Evolutionary conservation across 2,888 invertebrate genomes (phyloP).

Genomic region (Serripes groenlandicus): DNA sequence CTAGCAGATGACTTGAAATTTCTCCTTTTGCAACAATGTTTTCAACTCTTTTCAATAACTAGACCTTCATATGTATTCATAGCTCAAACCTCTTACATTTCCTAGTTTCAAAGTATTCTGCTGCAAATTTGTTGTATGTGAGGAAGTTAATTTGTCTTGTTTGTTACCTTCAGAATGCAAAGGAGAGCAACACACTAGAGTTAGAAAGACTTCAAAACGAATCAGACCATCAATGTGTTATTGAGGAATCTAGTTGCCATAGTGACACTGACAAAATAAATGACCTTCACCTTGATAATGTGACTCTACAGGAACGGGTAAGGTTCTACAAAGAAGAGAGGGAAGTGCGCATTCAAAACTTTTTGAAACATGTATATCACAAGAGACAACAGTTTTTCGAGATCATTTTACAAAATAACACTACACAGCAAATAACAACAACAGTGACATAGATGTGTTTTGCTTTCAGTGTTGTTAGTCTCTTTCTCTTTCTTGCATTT

Average conservation of each 20-base stretch:
- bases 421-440: neutral
- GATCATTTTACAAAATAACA: constrained; percentile 11
- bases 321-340: constrained; percentile 70
- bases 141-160: too few relatives aligned
- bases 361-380: constrained; percentile 70
- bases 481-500: too few relatives aligned
- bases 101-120: too few relatives aligned
- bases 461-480: too few relatives aligned
- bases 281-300: constrained; percentile 19
- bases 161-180: constrained; percentile 78
- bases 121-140: too few relatives aligned
- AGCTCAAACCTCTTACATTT: too few relatives aligned
- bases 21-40: too few relatives aligned
- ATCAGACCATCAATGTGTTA: constrained; percentile 76
- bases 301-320: constrained; percentile 61
- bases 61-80: too few relatives aligned
- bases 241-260: constrained; percentile 48
- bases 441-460: too few relatives aligned
- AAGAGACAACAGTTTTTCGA: constrained; percentile 70
- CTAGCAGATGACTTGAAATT: too few relatives aligned
- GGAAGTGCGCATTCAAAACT: constrained; percentile 70
- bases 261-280: neutral
- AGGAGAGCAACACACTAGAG: constrained; percentile 69
- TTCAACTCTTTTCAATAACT: too few relatives aligned
- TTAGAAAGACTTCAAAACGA: constrained; percentile 71